Percentiles rank a stretch among this genome's conserved stretches.
Conservation (phyloP, 2,888 invertebrate species). For the Lepeophtheirus nordmannii region DNA sequence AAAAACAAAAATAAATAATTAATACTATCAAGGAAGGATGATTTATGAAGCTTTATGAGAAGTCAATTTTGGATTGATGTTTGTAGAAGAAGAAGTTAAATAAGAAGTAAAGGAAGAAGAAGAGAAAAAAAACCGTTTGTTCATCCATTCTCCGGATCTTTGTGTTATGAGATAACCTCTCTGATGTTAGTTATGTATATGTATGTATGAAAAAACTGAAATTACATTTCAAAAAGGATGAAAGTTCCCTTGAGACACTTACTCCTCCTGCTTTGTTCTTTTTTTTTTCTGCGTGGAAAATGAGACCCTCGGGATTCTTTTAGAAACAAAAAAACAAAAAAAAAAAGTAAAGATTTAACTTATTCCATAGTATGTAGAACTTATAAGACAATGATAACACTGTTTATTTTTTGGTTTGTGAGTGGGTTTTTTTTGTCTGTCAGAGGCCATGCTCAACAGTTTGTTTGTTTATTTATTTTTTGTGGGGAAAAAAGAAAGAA, state of each 20-base stretch:
- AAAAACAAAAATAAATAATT: not conserved
- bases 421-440: not conserved
- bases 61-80: not conserved
- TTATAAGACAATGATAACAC: not conserved
- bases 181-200: not conserved
- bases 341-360: constrained; percentile 1
- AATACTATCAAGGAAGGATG: not conserved
- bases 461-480: too few species aligned
- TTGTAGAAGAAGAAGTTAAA: not conserved
- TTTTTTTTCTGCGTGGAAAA: constrained; percentile 2
- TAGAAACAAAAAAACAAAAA: too few species aligned
- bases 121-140: not conserved
- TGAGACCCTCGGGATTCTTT: constrained; percentile 2
- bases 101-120: not conserved
- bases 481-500: too few species aligned
- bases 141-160: not conserved
- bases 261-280: not conserved
- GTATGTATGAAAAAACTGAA: not conserved
- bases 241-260: not conserved
- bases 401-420: constrained; percentile 9
- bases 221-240: constrained; percentile 4
- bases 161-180: not conserved
- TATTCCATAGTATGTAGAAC: not conserved
- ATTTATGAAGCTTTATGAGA: not conserved
- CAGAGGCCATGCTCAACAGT: too few species aligned